phyloP scores from a whole-genome alignment of 2,888 invertebrate genomes.

The Agriopis leucophaearia region DNA sequence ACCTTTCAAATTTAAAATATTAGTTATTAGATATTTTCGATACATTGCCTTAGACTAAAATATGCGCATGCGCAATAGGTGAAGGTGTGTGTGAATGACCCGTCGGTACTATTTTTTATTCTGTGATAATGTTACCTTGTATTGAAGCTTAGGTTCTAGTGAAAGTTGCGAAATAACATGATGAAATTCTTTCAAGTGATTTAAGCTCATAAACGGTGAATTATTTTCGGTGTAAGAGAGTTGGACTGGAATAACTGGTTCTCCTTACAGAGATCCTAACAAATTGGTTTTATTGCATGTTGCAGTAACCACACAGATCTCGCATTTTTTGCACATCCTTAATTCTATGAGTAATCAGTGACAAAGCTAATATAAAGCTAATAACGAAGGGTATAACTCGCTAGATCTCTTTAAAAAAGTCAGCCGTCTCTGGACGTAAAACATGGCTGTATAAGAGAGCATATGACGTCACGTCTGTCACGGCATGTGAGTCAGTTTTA shows the following conservation, averaged over 20 bases:
- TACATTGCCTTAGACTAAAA: constrained; percentile 9
- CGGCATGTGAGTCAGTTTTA: too few relatives aligned
- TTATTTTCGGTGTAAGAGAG: constrained; percentile 1
- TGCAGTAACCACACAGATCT: too few relatives aligned
- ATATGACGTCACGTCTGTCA: too few relatives aligned
- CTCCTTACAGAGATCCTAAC: not conserved
- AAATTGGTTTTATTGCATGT: too few relatives aligned
- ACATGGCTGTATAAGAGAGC: too few relatives aligned
- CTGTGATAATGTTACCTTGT: constrained; percentile 13
- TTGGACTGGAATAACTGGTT: not conserved
- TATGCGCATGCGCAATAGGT: constrained; percentile 10
- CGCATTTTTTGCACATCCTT: too few relatives aligned
- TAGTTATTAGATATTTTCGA: not conserved
- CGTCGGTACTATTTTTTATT: constrained; percentile 2
- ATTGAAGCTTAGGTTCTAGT: constrained; percentile 15
- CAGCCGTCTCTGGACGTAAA: too few relatives aligned
- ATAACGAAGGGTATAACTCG: too few relatives aligned
- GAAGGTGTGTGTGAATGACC: constrained; percentile 26
- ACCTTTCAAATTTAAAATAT: too few relatives aligned
- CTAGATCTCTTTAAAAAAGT: too few relatives aligned
- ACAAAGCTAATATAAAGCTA: too few relatives aligned
- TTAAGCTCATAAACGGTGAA: not conserved
- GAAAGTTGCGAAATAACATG: constrained; percentile 22
- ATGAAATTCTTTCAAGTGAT: constrained; percentile 12
- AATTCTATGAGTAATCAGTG: too few relatives aligned